These are phyloP conservation scores for Rotaria socialis DNA, from an alignment of 2,888 invertebrate species.

Conservation along the genomic window DNA sequence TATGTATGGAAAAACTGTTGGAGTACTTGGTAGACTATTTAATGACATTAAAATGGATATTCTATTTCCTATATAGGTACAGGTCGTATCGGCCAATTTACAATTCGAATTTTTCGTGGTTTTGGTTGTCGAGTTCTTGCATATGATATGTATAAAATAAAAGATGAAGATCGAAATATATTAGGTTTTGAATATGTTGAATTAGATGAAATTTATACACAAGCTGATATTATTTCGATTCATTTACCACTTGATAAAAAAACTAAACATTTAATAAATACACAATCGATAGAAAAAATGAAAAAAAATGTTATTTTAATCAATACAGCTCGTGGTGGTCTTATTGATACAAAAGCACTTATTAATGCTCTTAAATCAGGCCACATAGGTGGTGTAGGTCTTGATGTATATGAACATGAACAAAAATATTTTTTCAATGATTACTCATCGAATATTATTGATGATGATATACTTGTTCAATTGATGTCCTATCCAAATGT, in stretches of 20 bases:
- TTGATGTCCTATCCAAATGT: constrained; percentile 40
- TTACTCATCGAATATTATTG: constrained; percentile 36
- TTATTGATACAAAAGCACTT: constrained; percentile 42
- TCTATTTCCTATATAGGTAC: neutral
- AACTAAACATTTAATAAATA: constrained; percentile 41
- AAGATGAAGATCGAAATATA: constrained; percentile 31
- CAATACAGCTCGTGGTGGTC: constrained; percentile 42
- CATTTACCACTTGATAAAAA: constrained; percentile 40
- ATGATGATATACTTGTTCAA: constrained; percentile 34
- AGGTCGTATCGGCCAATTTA: constrained; percentile 43
- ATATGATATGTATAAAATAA: constrained; percentile 35
- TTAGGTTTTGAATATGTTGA: constrained; percentile 36
- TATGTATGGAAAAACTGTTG: constrained; percentile 45
- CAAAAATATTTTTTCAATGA: constrained; percentile 39
- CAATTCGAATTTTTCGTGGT: constrained; percentile 41
- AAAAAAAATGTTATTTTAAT: constrained; percentile 40
- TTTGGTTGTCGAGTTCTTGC: constrained; percentile 42
- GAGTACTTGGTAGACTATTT: constrained; percentile 20
- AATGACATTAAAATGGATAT: neutral
- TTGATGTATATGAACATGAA: constrained; percentile 46
- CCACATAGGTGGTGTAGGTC: constrained; percentile 41
- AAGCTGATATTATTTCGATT: constrained; percentile 41
- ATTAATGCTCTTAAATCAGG: constrained; percentile 39
- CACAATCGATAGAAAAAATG: constrained; percentile 37
- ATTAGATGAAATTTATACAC: constrained; percentile 40